Conservation (phyloP, 2,888 invertebrate species). For the Folsomia manolachei region DNA sequence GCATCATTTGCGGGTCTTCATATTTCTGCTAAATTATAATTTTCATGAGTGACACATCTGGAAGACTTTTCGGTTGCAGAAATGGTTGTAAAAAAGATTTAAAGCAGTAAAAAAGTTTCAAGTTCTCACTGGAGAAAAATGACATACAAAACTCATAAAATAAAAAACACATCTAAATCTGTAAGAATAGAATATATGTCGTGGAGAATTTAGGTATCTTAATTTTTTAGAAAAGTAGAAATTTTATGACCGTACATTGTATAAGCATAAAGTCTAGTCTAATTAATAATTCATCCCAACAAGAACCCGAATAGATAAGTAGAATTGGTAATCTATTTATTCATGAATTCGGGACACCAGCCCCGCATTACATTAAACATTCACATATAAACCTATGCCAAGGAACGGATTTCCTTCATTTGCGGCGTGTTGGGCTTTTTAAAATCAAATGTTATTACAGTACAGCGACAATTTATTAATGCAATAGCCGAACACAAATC, state of each 20-base stretch:
- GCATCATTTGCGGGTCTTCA: background rate
- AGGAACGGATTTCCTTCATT: slow-evolving; percentile 3
- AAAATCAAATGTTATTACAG: background rate
- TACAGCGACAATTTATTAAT: too few species aligned
- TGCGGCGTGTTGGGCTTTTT: background rate
- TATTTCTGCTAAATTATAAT: background rate
- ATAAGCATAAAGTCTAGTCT: background rate
- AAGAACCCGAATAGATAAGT: background rate
- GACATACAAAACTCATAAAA: too few species aligned
- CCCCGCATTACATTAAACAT: background rate
- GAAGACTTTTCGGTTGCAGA: too few species aligned
- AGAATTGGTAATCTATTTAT: background rate
- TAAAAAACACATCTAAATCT: too few species aligned
- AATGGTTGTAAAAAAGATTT: background rate
- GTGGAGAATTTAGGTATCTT: too few species aligned
- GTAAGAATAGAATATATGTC: too few species aligned
- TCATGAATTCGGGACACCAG: background rate
- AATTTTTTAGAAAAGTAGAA: too few species aligned
- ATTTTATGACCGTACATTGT: too few species aligned
- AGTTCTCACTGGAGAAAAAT: too few species aligned
- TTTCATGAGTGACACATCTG: background rate
- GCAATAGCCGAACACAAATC: background rate
- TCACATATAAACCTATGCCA: background rate
- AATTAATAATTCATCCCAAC: slow-evolving; percentile 3
- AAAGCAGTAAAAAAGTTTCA: too few species aligned